phyloP scores from a whole-genome alignment of 2,888 invertebrate species.

The Cataglyphis cursor region DNA sequence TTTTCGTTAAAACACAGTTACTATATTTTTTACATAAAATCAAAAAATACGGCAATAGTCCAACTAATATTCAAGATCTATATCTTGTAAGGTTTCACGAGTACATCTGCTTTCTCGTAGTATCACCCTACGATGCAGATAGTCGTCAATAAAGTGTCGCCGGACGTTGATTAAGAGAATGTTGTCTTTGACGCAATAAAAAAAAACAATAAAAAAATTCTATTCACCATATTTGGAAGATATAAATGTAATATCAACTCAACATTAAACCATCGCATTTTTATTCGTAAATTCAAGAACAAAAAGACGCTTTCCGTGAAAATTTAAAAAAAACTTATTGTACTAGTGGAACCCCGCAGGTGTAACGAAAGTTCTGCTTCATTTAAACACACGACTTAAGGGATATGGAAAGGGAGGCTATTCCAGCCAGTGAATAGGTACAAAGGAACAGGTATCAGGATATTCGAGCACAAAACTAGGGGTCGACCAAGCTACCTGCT shows the following conservation, averaged over 20 bases:
- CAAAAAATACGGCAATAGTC: constrained; percentile 61
- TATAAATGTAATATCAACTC: not conserved
- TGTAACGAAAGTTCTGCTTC: constrained; percentile 50
- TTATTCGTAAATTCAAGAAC: not conserved
- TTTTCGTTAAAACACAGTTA: constrained; percentile 43
- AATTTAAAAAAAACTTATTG: not conserved
- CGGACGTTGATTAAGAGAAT: not conserved
- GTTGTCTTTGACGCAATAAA: not conserved
- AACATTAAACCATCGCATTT: not conserved
- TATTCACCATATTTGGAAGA: not conserved
- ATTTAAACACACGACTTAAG: not conserved
- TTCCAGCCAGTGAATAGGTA: constrained; percentile 37
- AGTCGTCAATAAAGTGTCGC: constrained; percentile 46
- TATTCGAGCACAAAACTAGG: constrained; percentile 35
- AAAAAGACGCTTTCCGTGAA: not conserved
- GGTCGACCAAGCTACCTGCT: constrained; percentile 65
- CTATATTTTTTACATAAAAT: constrained; percentile 59
- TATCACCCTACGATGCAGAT: constrained; percentile 68
- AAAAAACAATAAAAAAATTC: not conserved
- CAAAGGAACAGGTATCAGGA: constrained; percentile 66
- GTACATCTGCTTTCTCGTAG: constrained; percentile 78
- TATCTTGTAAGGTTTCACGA: constrained; percentile 78
- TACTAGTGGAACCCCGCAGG: constrained; percentile 52
- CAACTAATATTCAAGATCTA: constrained; percentile 53
- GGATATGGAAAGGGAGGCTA: constrained; percentile 46